Conservation (phyloP, 1,140 invertebrate species). For the Platorchestia sp. region DNA sequence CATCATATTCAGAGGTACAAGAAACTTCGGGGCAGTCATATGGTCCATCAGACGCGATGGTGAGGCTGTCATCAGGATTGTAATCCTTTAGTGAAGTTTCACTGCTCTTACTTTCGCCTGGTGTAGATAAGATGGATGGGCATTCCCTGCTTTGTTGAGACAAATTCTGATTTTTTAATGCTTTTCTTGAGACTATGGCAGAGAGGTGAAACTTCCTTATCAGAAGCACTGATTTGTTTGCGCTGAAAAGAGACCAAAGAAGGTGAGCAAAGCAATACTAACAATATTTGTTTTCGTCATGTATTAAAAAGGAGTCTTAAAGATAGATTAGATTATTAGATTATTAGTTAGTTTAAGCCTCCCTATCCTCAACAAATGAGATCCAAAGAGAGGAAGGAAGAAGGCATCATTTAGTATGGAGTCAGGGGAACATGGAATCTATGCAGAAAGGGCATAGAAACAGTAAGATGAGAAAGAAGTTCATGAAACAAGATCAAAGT, state of each 20-base stretch:
- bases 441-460: too few species aligned
- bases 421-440: too few species aligned
- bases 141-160: not conserved
- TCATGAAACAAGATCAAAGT: too few species aligned
- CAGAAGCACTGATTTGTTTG: constrained; percentile 61
- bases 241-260: constrained; percentile 58
- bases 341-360: too few species aligned
- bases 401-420: too few species aligned
- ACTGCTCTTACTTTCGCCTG: not conserved
- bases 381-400: too few species aligned
- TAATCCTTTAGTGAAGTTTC: not conserved
- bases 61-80: not conserved
- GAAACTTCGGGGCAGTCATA: not conserved
- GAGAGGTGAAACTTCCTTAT: constrained; percentile 59
- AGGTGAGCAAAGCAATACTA: not conserved
- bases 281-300: not conserved
- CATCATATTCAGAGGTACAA: not conserved
- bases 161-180: not conserved
- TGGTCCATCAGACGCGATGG: not conserved
- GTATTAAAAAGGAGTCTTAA: too few species aligned
- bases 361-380: too few species aligned
- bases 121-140: not conserved
- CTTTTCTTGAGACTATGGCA: not conserved
- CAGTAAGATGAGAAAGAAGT: too few species aligned
- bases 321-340: too few species aligned